These are phyloP conservation scores for Rostratula benghalensis DNA, from an alignment of 2,113 vertebrate species.

Conservation along the genomic window DNA sequence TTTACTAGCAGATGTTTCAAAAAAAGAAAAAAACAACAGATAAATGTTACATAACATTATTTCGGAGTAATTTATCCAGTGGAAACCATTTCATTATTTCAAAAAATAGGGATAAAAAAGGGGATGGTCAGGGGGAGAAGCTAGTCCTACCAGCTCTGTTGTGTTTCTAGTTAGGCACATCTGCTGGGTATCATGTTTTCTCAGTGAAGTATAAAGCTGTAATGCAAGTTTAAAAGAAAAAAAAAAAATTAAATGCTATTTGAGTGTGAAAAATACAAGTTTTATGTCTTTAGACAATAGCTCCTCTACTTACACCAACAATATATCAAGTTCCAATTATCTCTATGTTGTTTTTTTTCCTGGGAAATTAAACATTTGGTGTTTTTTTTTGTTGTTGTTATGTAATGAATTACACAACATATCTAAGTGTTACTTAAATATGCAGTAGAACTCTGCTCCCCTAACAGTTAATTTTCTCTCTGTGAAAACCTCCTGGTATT, in stretches of 20 bases:
- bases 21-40: neutral
- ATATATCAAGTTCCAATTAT: slow-evolving; percentile 1
- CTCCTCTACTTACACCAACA: neutral
- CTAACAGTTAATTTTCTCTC: neutral
- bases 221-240: neutral
- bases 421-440: neutral
- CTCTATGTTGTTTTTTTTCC: neutral
- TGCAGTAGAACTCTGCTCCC: neutral
- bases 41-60: neutral
- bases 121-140: neutral
- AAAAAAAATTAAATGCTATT: neutral
- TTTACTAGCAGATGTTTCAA: neutral
- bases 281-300: neutral
- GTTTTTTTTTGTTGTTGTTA: neutral
- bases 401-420: neutral
- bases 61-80: neutral
- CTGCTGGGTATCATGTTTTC: neutral
- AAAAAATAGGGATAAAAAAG: neutral
- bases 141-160: neutral
- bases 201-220: neutral
- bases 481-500: neutral
- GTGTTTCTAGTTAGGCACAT: neutral
- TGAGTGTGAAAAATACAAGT: neutral
- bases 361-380: neutral
- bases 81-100: neutral